These are phyloP conservation scores for Macrotrachela quadricornifera DNA, from an alignment of 1,140 invertebrate genomes.

Conservation along the genomic window DNA sequence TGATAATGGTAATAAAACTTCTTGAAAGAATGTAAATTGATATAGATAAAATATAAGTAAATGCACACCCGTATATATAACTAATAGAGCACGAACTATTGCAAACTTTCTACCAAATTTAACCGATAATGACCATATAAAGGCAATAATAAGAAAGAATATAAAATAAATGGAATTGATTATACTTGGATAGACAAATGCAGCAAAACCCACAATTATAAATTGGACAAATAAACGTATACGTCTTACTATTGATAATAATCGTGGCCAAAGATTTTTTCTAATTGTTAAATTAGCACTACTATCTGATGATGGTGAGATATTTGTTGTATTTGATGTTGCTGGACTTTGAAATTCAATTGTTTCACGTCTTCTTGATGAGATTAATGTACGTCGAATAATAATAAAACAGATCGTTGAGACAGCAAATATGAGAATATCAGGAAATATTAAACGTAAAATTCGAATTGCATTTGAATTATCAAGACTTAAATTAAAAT, in stretches of 20 bases:
- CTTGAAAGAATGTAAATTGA: constrained; percentile 60
- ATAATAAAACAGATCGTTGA: constrained; percentile 22
- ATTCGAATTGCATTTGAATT: constrained; percentile 15
- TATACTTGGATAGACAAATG: constrained; percentile 43
- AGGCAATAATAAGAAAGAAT: constrained; percentile 58
- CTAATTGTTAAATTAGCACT: neutral
- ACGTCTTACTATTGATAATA: constrained; percentile 11
- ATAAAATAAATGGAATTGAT: constrained; percentile 61
- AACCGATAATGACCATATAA: constrained; percentile 65
- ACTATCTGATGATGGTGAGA: too few relatives aligned
- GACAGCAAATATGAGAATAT: constrained; percentile 23
- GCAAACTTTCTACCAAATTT: constrained; percentile 45
- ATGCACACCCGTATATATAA: constrained; percentile 47
- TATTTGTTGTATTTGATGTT: too few relatives aligned
- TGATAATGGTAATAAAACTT: constrained; percentile 36
- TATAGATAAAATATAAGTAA: constrained; percentile 54
- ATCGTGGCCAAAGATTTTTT: constrained; percentile 9
- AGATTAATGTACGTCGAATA: constrained; percentile 8
- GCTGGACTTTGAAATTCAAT: neutral
- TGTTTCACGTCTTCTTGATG: neutral
- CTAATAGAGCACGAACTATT: constrained; percentile 35
- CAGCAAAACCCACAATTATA: constrained; percentile 41
- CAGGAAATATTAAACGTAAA: constrained; percentile 33
- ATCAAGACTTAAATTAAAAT: too few relatives aligned
- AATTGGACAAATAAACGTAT: constrained; percentile 19